Evolutionary conservation across 1,140 invertebrate species (phyloP), one percentile per base, ranked within the genome.

Genomic region (Drosophila willistoni): DNA sequence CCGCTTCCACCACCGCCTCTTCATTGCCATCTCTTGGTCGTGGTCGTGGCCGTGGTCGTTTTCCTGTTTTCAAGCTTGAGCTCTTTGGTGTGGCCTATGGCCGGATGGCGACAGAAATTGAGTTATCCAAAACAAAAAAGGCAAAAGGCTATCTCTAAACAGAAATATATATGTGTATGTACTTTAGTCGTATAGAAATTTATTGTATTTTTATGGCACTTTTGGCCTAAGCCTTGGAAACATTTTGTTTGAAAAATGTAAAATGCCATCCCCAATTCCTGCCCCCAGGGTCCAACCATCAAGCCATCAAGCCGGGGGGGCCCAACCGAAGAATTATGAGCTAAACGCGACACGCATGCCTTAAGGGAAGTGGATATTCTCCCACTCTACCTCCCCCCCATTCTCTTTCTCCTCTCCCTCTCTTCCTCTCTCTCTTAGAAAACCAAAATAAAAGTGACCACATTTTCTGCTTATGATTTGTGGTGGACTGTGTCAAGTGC

Each of bases 121-220:
- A 89, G 84, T 89, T 89, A 89, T 89, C 84, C 81, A 34, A 47
- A 63, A 66, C 59, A 36, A 41, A 62, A 63, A 68, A 70, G 3
- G 17, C 17, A 51, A 85, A 84, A 36, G 84, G 80, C 83, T 89
- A 87, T 83, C 84, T 83, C 84, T 83, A 80, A 79, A 34, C 59
- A 68, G 42, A 66, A 54, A 69, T n/a, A 57, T 73, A 66, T 56
- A 75, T 75, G 54, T 75, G 68, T 74, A 73, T 57, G 64, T 72
- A 65, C 62, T 71, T 44, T 70, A 44, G 25, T 42, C 14, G 75
- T 73, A 79, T 78, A 62, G 62, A 73, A 68, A 89, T 87, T 87
- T 87, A 89, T 87, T 87, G 80, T 89, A 71, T 89, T 87, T 87
- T 87, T 89, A 87, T 89, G 80, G 73, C 79, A 86, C 79, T 86